phyloP scores from a whole-genome alignment of 2,888 invertebrate genomes.

The Drosophila subquinaria region DNA sequence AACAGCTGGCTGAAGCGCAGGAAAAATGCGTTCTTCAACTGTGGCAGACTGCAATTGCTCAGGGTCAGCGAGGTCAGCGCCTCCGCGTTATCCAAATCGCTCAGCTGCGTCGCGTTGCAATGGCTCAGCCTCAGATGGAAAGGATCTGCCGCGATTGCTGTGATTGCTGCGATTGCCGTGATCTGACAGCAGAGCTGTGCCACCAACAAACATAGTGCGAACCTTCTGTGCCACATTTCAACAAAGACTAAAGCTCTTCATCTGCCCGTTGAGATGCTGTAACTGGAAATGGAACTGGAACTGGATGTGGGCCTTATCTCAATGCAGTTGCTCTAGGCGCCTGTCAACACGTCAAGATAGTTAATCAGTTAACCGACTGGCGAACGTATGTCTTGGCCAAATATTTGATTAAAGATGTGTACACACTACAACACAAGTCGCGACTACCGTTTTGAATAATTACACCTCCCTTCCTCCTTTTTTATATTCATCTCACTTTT shows the following conservation, averaged over 20 bases:
- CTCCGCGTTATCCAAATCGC: slow-evolving; percentile 36
- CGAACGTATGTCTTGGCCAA: slow-evolving; percentile 34
- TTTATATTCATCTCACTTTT: neutral
- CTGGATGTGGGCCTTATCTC: slow-evolving; percentile 53
- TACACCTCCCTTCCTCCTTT: neutral
- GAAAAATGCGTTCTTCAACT: slow-evolving; percentile 81
- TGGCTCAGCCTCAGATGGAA: slow-evolving; percentile 49
- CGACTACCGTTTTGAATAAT: slow-evolving; percentile 17
- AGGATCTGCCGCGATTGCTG: slow-evolving; percentile 17
- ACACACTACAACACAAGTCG: slow-evolving; percentile 24
- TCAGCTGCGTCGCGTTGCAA: slow-evolving; percentile 59
- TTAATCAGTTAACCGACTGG: slow-evolving; percentile 61
- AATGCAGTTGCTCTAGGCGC: slow-evolving; percentile 64
- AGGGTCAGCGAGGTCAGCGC: slow-evolving; percentile 62
- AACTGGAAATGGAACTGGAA: slow-evolving; percentile 21
- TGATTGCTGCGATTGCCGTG: slow-evolving; percentile 4
- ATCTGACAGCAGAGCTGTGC: slow-evolving; percentile 13
- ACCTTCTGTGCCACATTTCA: slow-evolving; percentile 43
- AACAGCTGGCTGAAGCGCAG: slow-evolving; percentile 69
- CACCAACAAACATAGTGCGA: slow-evolving; percentile 11
- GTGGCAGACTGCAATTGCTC: slow-evolving; percentile 73
- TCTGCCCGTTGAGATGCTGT: slow-evolving; percentile 19
- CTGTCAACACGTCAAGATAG: slow-evolving; percentile 73
- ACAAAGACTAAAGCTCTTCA: slow-evolving; percentile 42
- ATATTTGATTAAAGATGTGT: slow-evolving; percentile 56